Base-by-base conservation (phyloP, 2,113 vertebrate species). In the Nerophis lumbriciformis region DNA sequence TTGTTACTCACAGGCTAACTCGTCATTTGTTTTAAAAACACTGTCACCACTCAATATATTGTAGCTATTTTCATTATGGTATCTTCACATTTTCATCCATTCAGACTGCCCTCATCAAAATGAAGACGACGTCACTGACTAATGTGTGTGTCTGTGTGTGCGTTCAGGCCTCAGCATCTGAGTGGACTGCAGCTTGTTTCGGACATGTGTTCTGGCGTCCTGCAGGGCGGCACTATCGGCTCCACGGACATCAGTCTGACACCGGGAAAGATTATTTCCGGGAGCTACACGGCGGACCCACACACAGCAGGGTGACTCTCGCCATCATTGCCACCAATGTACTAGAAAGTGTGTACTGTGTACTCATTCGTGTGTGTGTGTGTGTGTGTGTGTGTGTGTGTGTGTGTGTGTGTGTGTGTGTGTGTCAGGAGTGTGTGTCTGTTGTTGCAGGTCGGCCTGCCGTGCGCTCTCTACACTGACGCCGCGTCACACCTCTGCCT, bases 371-470 rank as follows among this genome's bases (percentile, higher is more conserved):
- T 10, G 7, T 58, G 13, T 59, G 53, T 72, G 8, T 71, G n/a
- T n/a, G 96, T 51, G 94, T 99, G 63, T 94, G 94, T 78, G 90
- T 99, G 8, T 84, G 14, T 59, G 1, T 47, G 84, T 44, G 14
- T 59, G 1, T 47, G 84, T 44, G n/a, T n/a, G 0, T 10, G 7
- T 58, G 13, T 59, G 0, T 10, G 7, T 58, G 13, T 59, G 14
- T 59, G 1, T 47, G 84, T 44, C 68, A 99, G 96, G 93, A 98
- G 96, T 51, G 94, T 99, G 63, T 94, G 94, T 78, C 90, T 99
- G 8, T 84, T 99, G 83, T 88, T 99, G 87, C 97, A 99, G 84
- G 92, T 93, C 6, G 92, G 94, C 6, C 89, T 97, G 77, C 97
- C 97, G 4, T 98, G 95, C 51, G 91, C 93, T 44, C 88, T 99